phyloP scores from a whole-genome alignment of 2,888 invertebrate species.

The Nephrotoma appendiculata region DNA sequence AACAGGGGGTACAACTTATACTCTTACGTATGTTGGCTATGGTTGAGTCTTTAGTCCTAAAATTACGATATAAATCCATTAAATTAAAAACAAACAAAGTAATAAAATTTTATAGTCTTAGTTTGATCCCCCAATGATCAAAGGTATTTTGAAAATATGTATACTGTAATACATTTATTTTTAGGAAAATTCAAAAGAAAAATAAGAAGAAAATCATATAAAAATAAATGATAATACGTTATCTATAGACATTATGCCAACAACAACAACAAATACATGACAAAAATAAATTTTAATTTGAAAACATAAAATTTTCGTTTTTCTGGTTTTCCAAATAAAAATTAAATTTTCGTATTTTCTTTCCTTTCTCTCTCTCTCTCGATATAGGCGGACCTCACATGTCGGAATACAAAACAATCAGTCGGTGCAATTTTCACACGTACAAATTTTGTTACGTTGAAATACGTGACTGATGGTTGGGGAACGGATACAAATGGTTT shows the following conservation, averaged over 20 bases:
- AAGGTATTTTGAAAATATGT: neutral
- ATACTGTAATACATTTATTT: neutral
- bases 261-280: neutral
- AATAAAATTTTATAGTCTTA: neutral
- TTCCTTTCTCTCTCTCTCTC: constrained; percentile 8
- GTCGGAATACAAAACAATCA: constrained; percentile 78
- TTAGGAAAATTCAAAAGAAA: neutral
- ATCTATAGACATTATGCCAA: neutral
- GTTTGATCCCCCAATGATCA: neutral
- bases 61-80: neutral
- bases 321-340: constrained; percentile 1
- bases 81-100: neutral
- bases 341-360: neutral
- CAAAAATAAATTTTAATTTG: neutral
- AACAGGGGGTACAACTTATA: too few relatives aligned
- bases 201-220: neutral
- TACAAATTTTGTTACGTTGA: constrained; percentile 86
- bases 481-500: constrained; percentile 86
- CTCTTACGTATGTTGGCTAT: too few relatives aligned
- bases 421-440: constrained; percentile 80
- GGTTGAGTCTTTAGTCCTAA: too few relatives aligned
- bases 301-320: neutral
- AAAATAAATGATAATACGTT: neutral
- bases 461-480: constrained; percentile 88
- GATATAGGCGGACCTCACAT: constrained; percentile 73